phyloP scores from a whole-genome alignment of 2,113 vertebrate genomes.

The Vireo altiloquus region DNA sequence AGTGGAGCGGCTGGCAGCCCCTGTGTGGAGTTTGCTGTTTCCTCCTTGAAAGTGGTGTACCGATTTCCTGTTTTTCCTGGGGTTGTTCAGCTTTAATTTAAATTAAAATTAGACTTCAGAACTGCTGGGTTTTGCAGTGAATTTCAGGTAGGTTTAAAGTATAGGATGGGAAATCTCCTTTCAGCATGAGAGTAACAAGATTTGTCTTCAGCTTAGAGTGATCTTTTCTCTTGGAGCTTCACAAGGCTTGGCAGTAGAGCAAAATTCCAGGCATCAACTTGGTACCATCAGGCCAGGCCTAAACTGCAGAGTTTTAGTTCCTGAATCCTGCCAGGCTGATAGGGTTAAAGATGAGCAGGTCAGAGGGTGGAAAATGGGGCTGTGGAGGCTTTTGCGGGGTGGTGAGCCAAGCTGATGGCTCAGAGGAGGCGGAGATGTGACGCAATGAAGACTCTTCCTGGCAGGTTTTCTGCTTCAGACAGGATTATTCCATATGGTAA shows the following conservation, averaged over 20 bases:
- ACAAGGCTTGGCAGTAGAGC: neutral
- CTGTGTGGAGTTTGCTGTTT: neutral
- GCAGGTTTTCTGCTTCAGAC: neutral
- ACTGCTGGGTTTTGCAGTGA: neutral
- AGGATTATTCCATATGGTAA: neutral
- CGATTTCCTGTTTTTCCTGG: constrained; percentile 46
- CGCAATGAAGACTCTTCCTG: neutral
- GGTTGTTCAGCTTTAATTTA: neutral
- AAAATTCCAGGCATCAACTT: neutral
- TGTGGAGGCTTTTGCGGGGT: neutral
- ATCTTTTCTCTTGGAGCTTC: neutral
- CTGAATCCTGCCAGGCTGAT: neutral
- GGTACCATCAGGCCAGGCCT: neutral
- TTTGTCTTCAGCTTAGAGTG: neutral
- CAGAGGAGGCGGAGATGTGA: neutral
- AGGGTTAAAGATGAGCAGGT: neutral
- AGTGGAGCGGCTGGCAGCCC: neutral
- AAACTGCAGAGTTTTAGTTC: neutral
- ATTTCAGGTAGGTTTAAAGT: neutral
- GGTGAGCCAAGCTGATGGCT: neutral
- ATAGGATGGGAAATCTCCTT: neutral
- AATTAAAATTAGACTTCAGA: neutral
- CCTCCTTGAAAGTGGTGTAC: neutral
- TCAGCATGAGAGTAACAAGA: neutral
- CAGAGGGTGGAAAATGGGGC: neutral